Conservation (phyloP, 53 echinoderm and acorn worm species). For the Temnopleurus reevesii region DNA sequence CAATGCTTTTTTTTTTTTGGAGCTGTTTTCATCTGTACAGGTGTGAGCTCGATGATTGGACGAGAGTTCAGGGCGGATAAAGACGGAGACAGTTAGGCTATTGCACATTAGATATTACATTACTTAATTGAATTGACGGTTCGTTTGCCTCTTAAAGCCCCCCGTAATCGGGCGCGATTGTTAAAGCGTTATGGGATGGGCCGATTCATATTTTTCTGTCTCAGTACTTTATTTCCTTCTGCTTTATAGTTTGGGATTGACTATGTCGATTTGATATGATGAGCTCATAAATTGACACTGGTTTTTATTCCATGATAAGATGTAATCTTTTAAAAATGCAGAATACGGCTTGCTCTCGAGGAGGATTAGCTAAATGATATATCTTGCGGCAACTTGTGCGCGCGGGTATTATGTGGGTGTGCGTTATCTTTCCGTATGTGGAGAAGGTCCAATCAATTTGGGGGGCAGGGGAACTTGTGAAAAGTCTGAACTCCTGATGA, state of each 20-base stretch:
- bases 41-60: background rate
- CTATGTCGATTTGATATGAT: background rate
- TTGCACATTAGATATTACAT: constrained; percentile 32
- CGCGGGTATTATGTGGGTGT: background rate
- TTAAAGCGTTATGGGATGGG: constrained; percentile 11
- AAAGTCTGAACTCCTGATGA: background rate
- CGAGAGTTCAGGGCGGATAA: background rate
- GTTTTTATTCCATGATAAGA: constrained; percentile 16
- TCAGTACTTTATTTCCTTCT: background rate
- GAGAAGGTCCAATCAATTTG: no score
- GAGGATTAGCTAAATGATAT: background rate
- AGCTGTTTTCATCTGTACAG: background rate
- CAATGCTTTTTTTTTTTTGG: background rate
- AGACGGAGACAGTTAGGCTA: constrained; percentile 1
- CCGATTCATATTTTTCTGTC: background rate
- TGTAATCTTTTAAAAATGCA: background rate
- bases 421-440: background rate
- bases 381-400: background rate
- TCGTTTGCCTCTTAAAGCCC: constrained; percentile 27
- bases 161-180: constrained; percentile 18
- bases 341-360: background rate
- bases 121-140: constrained; percentile 50
- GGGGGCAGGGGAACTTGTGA: no score
- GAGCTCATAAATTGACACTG: constrained; percentile 5
- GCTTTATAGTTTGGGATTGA: background rate